phyloP scores from a whole-genome alignment of 2,888 invertebrate genomes.

The Zaprionus obscuricornis region DNA sequence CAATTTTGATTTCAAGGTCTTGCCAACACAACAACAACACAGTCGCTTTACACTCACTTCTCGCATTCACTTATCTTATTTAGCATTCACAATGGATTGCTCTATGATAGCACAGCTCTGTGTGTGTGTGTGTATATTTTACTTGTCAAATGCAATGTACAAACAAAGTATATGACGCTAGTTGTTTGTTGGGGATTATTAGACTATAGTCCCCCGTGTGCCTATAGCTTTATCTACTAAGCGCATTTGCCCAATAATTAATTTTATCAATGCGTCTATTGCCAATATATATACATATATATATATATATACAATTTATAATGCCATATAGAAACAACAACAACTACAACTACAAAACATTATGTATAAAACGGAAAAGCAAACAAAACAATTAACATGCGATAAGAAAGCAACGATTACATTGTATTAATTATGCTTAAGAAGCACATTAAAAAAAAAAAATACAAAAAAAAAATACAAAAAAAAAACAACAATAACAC shows the following conservation, averaged over 20 bases:
- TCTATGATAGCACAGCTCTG: neutral
- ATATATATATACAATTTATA: conserved; percentile 7
- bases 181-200: conserved; percentile 30
- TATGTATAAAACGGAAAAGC: no score
- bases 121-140: neutral
- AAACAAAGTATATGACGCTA: conserved; percentile 23
- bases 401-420: no score
- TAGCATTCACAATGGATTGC: conserved; percentile 41
- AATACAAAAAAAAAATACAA: no score
- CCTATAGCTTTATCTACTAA: conserved; percentile 56
- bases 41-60: conserved; percentile 11
- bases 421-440: no score
- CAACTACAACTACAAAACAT: no score
- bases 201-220: no score
- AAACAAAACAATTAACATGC: no score
- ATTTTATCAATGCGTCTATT: conserved; percentile 55
- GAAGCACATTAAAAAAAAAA: no score
- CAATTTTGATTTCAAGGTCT: conserved; percentile 71
- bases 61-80: conserved; percentile 55
- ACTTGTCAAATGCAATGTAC: conserved; percentile 31
- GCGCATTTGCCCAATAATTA: conserved; percentile 62
- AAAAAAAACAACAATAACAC: no score
- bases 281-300: conserved; percentile 32
- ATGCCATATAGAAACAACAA: conserved; percentile 15
- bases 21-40: no score